Base-by-base conservation (phyloP, 2,797 vertebrate species). In the Argentina silus region DNA sequence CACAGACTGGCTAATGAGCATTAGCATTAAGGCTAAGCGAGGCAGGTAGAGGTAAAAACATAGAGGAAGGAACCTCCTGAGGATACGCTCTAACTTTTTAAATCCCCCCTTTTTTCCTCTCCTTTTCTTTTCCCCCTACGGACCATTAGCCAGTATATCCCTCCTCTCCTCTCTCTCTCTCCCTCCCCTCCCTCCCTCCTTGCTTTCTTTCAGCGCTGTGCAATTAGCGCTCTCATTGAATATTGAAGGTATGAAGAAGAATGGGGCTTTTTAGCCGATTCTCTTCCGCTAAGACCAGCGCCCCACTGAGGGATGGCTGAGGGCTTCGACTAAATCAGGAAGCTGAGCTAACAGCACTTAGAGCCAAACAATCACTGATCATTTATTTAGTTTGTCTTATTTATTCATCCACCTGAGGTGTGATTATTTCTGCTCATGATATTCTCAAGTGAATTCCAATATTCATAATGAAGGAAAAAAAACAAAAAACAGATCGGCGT, bases 221-320 rank as follows among this genome's bases (percentile, higher is more conserved):
- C 92, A 94, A 93, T 94, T 94, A 94, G 90, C 81, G 67, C 86
- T 91, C 92, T 93, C 91, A 93, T 90, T 92, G 91, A 94, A 94
- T 94, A 94, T 93, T 93, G 92, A 95, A 93, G 86, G 91, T 91
- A 90, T 90, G 86, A 92, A 93, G 89, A 93, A 92, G 89, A 90
- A 93, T 94, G 88, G 86, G 87, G 88, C 91, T 92, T 92, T 93
- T 92, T 91, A 93, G 90, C 88, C 78, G 76, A 87, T 92, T 93
- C 88, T 89, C 90, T 93, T 93, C 92, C 91, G 90, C 85, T 87
- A 88, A 89, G 87, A 90, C 91, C 88, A 90, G 78, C 76, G 86
- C 82, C 89, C 81, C 78, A 47, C 83, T 89, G 85, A 89, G 85
- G 90, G 87, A 91, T 91, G 87, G 91, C 89, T 90, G 85, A 93